A percentile compares a stretch with the other conserved stretches of the same genome.
These are phyloP conservation scores for Emydoidea blandingii DNA, from an alignment of 2,797 vertebrate species.

Conservation along the genomic window DNA sequence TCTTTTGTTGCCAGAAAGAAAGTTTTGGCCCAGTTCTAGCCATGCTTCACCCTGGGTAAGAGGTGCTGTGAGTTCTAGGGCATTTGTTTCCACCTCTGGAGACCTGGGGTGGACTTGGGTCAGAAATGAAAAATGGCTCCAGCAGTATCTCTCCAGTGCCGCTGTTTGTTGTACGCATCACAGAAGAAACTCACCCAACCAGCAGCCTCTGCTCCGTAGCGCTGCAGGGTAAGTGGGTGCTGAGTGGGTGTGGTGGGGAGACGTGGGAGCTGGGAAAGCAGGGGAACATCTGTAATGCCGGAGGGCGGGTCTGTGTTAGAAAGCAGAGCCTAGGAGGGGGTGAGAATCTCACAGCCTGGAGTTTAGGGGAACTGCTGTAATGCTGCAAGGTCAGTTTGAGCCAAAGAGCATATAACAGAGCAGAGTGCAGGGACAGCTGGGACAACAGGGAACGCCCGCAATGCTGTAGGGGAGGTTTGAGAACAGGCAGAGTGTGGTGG, in stretches of 20 bases:
- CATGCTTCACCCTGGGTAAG: background rate
- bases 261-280: background rate
- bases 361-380: background rate
- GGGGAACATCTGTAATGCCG: background rate
- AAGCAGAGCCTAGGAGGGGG: background rate
- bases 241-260: background rate
- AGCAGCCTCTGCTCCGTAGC: background rate
- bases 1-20: too few relatives aligned
- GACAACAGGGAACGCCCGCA: background rate
- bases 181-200: background rate
- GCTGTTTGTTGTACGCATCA: background rate
- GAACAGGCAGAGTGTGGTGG: background rate
- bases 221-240: background rate
- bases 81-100: background rate
- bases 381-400: conserved; percentile 68
- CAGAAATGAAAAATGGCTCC: background rate
- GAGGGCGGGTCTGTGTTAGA: background rate
- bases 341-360: background rate
- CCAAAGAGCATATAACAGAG: background rate
- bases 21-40: background rate
- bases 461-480: background rate
- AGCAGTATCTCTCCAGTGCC: background rate
- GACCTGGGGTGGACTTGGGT: background rate
- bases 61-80: background rate
- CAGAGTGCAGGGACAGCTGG: background rate